Evolutionary conservation across 2,797 vertebrate species (phyloP).

Genomic region (Xenopus petersii): DNA sequence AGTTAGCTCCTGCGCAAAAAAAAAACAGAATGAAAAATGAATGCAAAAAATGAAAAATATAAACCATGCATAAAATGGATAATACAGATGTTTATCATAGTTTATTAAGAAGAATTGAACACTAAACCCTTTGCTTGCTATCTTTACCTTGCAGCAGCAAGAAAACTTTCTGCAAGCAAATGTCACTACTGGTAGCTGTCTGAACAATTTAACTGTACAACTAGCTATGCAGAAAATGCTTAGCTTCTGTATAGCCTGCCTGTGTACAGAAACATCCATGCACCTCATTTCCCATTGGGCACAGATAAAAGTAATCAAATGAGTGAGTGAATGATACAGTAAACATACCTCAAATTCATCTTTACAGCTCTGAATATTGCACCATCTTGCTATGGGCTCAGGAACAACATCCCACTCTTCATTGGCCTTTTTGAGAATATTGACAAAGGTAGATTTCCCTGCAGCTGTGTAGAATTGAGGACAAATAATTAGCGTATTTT

Average conservation of each 20-base stretch:
- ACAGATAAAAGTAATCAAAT: too few species aligned
- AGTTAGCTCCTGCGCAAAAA: constrained; percentile 76
- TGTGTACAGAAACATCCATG: too few species aligned
- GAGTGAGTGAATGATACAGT: too few species aligned
- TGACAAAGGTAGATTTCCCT: constrained; percentile 89
- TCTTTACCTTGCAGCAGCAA: too few species aligned
- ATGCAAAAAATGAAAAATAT: not conserved
- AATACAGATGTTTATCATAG: not conserved
- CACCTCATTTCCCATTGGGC: too few species aligned
- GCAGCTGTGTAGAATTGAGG: constrained; percentile 66
- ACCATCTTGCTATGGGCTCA: constrained; percentile 91
- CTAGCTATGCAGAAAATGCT: too few species aligned
- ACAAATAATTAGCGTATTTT: not conserved
- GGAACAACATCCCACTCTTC: constrained; percentile 88
- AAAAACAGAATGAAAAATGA: not conserved
- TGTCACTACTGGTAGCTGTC: too few species aligned
- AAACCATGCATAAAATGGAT: not conserved
- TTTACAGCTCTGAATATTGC: constrained; percentile 79
- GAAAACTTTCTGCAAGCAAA: too few species aligned
- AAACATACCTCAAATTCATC: constrained; percentile 76
- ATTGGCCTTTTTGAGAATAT: constrained; percentile 73
- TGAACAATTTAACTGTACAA: too few species aligned
- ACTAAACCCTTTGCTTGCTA: too few species aligned
- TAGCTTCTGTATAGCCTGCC: too few species aligned
- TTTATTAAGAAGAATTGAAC: too few species aligned